Percentiles rank a stretch among this genome's conserved stretches.
Evolutionary conservation across 1,140 invertebrate species (phyloP).

Genomic region (Harpegnathos saltator): DNA sequence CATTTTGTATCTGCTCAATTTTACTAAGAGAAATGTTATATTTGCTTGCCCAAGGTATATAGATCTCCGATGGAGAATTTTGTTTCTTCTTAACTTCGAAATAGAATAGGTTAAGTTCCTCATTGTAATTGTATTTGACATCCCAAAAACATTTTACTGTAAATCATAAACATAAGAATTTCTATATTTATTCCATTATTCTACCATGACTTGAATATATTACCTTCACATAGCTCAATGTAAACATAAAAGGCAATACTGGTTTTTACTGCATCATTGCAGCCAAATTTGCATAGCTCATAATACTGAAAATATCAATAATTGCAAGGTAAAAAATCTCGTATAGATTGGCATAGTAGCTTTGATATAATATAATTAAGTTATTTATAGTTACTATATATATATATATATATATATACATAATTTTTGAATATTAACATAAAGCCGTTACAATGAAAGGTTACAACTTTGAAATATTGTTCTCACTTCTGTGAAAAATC

Average conservation of each 20-base stretch:
- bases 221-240: conserved; percentile 85
- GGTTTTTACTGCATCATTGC: conserved; percentile 82
- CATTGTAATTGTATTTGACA: conserved; percentile 81
- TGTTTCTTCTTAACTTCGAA: conserved; percentile 78
- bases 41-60: conserved; percentile 78
- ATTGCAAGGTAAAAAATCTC: background rate
- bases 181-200: background rate
- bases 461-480: background rate
- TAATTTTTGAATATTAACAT: background rate
- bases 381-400: too few species aligned
- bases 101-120: conserved; percentile 79
- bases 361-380: too few species aligned
- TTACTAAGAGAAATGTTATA: conserved; percentile 77
- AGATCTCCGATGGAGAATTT: conserved; percentile 77
- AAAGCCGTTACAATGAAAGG: background rate
- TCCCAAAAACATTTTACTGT: conserved; percentile 78
- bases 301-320: conserved; percentile 81
- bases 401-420: too few species aligned
- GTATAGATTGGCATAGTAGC: too few species aligned
- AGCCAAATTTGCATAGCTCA: conserved; percentile 82
- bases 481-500: too few species aligned
- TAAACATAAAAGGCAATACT: conserved; percentile 83
- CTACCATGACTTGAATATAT: conserved; percentile 34
- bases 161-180: conserved; percentile 17
- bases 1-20: conserved; percentile 81